Evolutionary conservation across 2,113 vertebrate genomes (phyloP).

Genomic region (Saguinus imperator): DNA sequence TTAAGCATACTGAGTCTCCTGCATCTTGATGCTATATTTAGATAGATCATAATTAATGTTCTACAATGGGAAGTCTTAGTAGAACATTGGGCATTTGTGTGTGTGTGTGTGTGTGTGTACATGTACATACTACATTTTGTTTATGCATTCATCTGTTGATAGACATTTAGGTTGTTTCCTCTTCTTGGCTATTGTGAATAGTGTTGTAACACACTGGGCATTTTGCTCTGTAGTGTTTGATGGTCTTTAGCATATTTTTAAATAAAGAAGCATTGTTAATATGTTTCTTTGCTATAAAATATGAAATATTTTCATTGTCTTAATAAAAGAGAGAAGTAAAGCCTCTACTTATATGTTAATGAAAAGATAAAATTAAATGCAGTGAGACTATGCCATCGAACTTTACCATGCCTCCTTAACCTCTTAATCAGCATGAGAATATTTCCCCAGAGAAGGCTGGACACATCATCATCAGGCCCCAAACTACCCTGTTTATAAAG

Average conservation of each 20-base stretch:
- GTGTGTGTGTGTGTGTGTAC: neutral
- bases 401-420: neutral
- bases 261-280: neutral
- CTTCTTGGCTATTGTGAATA: neutral
- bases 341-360: neutral
- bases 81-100: neutral
- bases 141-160: neutral
- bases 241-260: neutral
- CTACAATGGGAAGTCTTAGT: neutral
- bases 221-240: neutral
- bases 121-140: neutral
- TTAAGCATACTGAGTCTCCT: neutral
- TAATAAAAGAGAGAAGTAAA: neutral
- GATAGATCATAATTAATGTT: neutral
- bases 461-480: neutral
- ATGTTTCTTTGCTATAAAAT: slow-evolving; percentile 32
- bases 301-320: neutral
- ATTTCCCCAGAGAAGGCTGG: neutral
- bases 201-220: no score
- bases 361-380: neutral
- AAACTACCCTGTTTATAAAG: neutral
- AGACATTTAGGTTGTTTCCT: neutral
- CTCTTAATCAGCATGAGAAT: neutral
- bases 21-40: neutral
- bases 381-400: neutral